These are phyloP conservation scores for Hofmannophila pseudospretella DNA, from an alignment of 2,888 invertebrate species.

Conservation along the genomic window DNA sequence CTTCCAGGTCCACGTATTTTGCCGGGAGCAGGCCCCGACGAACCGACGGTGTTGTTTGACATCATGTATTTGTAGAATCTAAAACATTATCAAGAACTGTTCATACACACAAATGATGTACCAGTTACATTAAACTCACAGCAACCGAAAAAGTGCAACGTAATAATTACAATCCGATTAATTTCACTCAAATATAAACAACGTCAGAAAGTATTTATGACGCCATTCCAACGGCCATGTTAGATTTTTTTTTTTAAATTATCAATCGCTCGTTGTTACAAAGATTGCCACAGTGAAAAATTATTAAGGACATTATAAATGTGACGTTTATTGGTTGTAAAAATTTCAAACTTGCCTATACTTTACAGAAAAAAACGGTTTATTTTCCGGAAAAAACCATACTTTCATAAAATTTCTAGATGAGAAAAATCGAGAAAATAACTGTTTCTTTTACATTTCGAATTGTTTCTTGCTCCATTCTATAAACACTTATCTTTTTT, in stretches of 20 bases:
- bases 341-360: too few species aligned
- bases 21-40: slow-evolving; percentile 75
- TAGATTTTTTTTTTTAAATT: slow-evolving; percentile 19
- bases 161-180: slow-evolving; percentile 22
- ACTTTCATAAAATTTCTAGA: too few species aligned
- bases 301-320: too few species aligned
- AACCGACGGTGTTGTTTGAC: slow-evolving; percentile 74
- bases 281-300: too few species aligned
- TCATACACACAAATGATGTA: slow-evolving; percentile 18
- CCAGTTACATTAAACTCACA: slow-evolving; percentile 47
- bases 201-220: slow-evolving; percentile 70
- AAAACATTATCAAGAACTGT: slow-evolving; percentile 49
- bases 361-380: too few species aligned
- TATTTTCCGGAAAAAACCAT: too few species aligned
- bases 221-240: slow-evolving; percentile 73
- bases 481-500: too few species aligned
- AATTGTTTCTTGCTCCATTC: too few species aligned
- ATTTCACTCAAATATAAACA: slow-evolving; percentile 67
- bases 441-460: too few species aligned
- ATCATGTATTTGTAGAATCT: slow-evolving; percentile 37
- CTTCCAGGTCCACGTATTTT: slow-evolving; percentile 85
- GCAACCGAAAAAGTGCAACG: slow-evolving; percentile 18
- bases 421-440: too few species aligned
- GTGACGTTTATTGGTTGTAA: too few species aligned
- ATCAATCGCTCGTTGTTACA: too few species aligned